These are phyloP conservation scores for Irena cyanogastra DNA, from an alignment of 2,113 vertebrate species.

Conservation along the genomic window DNA sequence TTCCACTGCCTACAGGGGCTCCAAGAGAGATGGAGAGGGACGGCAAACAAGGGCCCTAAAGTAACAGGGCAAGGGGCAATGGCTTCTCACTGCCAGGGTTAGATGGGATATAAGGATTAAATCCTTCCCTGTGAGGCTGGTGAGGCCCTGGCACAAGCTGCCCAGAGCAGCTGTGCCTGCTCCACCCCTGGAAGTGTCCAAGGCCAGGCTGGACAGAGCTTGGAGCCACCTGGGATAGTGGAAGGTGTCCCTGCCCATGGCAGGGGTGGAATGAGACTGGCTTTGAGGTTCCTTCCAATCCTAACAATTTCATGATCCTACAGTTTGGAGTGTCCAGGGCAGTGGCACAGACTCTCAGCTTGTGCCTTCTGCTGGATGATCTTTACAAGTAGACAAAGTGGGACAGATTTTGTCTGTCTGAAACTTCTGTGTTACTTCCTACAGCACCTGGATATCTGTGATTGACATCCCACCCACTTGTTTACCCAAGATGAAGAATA, in stretches of 20 bases:
- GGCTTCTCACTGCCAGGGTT: background rate
- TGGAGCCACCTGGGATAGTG: background rate
- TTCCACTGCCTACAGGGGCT: background rate
- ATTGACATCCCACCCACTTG: background rate
- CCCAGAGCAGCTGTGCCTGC: background rate
- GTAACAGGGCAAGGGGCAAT: background rate
- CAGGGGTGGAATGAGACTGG: background rate
- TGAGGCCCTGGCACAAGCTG: fast-evolving
- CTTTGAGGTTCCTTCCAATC: background rate
- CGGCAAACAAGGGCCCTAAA: background rate
- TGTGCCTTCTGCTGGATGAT: background rate
- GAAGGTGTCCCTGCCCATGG: background rate
- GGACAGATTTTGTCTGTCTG: background rate
- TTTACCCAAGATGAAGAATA: background rate
- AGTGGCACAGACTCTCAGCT: background rate
- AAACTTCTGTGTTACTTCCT: background rate
- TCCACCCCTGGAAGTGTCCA: background rate
- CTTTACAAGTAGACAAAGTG: background rate
- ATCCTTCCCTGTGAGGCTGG: background rate
- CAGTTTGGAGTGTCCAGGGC: background rate
- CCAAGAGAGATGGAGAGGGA: background rate
- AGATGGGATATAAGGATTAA: background rate
- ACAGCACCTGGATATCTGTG: background rate
- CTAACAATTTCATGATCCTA: background rate
- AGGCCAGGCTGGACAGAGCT: fast-evolving